Conservation (phyloP, 2,797 vertebrate genomes). For the Coendou prehensilis region DNA sequence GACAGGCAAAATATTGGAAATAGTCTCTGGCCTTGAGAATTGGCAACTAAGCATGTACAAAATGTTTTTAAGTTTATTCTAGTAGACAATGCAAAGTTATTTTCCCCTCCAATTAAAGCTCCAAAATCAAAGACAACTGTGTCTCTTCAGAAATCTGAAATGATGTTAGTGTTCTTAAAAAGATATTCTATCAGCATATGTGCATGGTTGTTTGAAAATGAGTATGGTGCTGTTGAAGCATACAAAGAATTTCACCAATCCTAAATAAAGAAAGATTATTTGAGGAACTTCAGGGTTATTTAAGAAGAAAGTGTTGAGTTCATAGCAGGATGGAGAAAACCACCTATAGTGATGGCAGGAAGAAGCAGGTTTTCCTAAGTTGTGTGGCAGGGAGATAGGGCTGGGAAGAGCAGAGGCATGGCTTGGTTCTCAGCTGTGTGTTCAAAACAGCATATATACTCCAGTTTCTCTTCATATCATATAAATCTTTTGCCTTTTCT, state of each 20-base stretch:
- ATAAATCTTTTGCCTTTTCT: not conserved
- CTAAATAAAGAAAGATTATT: conserved; percentile 5
- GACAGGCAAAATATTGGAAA: conserved; percentile 52
- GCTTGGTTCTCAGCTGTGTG: conserved; percentile 49
- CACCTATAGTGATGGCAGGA: not conserved
- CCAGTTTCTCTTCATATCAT: not conserved
- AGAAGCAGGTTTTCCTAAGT: not conserved
- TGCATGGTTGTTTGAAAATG: conserved; percentile 37
- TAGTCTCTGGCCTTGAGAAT: conserved; percentile 17
- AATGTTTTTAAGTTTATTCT: conserved; percentile 58
- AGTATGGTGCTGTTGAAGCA: conserved; percentile 42
- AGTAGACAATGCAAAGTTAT: conserved; percentile 41
- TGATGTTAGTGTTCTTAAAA: not conserved
- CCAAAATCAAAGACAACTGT: not conserved
- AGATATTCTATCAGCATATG: not conserved
- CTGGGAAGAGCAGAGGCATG: not conserved
- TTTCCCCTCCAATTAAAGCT: conserved; percentile 51
- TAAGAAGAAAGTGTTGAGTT: conserved; percentile 65
- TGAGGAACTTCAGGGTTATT: conserved; percentile 38
- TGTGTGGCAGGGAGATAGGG: fast-evolving
- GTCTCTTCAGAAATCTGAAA: conserved; percentile 71
- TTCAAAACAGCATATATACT: conserved; percentile 64
- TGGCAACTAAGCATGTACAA: conserved; percentile 39
- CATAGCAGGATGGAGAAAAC: conserved; percentile 31
- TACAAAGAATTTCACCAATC: not conserved